A percentile compares a stretch with the other conserved stretches of the same genome.
Evolutionary conservation across 2,113 vertebrate genomes (phyloP).

Genomic region (Crotalus horridus): DNA sequence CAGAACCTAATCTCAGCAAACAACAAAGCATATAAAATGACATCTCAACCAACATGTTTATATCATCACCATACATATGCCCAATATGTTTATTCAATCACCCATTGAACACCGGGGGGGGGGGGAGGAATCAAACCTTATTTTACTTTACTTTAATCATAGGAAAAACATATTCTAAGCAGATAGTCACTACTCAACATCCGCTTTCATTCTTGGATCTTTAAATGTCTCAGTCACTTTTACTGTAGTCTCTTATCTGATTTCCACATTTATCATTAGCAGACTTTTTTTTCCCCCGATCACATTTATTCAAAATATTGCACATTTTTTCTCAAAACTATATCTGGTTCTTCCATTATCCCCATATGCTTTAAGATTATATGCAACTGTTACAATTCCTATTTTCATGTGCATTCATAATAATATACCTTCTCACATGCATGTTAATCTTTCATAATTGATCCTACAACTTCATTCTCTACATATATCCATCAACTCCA

Average conservation of each 20-base stretch:
- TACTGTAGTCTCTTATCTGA: not conserved
- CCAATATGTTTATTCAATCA: not conserved
- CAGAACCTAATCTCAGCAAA: not conserved
- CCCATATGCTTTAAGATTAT: not conserved
- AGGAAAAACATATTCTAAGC: not conserved
- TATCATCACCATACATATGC: not conserved
- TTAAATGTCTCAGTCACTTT: not conserved
- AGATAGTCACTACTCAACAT: not conserved
- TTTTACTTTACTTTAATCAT: not conserved
- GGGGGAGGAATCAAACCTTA: not conserved
- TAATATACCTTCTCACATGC: not conserved
- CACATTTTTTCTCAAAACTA: not conserved
- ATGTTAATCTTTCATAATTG: not conserved
- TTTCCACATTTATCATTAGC: not conserved
- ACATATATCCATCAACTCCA: not conserved
- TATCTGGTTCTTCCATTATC: not conserved
- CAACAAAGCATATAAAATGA: not conserved
- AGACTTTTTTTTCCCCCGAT: not conserved
- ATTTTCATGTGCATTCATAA: not conserved
- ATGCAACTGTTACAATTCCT: not conserved
- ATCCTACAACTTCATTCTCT: not conserved
- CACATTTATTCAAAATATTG: not conserved
- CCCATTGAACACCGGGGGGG: not conserved
- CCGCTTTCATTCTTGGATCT: not conserved
- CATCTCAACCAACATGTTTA: not conserved